phyloP scores from a whole-genome alignment of 2,888 invertebrate species.

The Parnassius glacialis region DNA sequence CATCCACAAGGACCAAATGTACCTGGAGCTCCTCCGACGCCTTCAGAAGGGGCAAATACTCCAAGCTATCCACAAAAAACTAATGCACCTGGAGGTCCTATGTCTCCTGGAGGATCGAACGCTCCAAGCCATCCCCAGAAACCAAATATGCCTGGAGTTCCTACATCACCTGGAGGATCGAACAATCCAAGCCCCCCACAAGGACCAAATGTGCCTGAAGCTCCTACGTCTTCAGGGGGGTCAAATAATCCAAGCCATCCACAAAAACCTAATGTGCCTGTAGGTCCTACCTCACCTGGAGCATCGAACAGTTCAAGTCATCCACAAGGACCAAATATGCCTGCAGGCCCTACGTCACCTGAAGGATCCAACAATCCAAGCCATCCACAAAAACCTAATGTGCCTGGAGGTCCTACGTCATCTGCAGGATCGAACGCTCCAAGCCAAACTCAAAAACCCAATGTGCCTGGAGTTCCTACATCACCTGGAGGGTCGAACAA shows the following conservation, averaged over 20 bases:
- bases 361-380: too few relatives aligned
- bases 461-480: not conserved
- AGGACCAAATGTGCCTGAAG: not conserved
- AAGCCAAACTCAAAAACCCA: not conserved
- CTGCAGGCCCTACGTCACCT: not conserved
- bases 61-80: not conserved
- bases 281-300: not conserved
- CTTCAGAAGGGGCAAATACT: not conserved
- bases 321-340: constrained; percentile 2
- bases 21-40: not conserved
- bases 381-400: too few relatives aligned
- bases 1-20: not conserved
- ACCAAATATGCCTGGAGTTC: not conserved
- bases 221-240: not conserved
- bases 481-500: not conserved
- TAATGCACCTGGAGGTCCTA: not conserved
- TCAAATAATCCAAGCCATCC: not conserved
- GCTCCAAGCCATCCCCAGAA: not conserved
- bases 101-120: too few relatives aligned
- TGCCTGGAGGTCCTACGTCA: not conserved
- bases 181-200: not conserved
- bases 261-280: constrained; percentile 2
- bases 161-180: not conserved
- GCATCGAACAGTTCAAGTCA: not conserved
- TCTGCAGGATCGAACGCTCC: not conserved